Conservation (phyloP, 1,140 invertebrate species). For the Andricus grossulariae region DNA sequence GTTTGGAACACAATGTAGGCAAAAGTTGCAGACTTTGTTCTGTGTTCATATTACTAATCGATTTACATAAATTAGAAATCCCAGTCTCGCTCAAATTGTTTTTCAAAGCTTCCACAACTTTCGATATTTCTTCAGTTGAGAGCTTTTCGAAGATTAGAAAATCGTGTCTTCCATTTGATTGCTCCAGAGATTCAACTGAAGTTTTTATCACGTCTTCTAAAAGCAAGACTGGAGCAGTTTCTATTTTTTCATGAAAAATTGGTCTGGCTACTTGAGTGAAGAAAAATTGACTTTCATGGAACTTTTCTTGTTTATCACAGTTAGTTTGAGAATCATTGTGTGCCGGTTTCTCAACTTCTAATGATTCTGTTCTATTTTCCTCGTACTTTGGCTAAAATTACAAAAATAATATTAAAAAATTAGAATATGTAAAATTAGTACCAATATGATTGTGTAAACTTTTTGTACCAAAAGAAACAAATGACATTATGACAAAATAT, state of each 20-base stretch:
- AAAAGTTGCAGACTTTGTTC: conserved; percentile 40
- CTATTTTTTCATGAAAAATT: not conserved
- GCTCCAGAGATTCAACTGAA: not conserved
- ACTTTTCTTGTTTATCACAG: not conserved
- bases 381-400: not conserved
- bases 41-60: conserved; percentile 45
- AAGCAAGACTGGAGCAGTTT: not conserved
- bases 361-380: not conserved
- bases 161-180: conserved; percentile 33
- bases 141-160: conserved; percentile 49
- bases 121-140: conserved; percentile 43
- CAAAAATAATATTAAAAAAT: not conserved
- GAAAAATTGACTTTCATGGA: not conserved
- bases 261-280: not conserved
- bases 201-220: not conserved
- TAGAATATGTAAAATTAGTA: not conserved
- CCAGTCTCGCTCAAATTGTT: conserved; percentile 50
- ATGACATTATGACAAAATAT: too few species aligned
- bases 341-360: too few species aligned
- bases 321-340: not conserved
- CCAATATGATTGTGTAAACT: too few species aligned
- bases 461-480: too few species aligned
- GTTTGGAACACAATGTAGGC: not conserved
- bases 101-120: conserved; percentile 47
- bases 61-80: conserved; percentile 56